Evolutionary conservation across 1,140 invertebrate genomes (phyloP).

Genomic region (Philotrypesis tridentata): DNA sequence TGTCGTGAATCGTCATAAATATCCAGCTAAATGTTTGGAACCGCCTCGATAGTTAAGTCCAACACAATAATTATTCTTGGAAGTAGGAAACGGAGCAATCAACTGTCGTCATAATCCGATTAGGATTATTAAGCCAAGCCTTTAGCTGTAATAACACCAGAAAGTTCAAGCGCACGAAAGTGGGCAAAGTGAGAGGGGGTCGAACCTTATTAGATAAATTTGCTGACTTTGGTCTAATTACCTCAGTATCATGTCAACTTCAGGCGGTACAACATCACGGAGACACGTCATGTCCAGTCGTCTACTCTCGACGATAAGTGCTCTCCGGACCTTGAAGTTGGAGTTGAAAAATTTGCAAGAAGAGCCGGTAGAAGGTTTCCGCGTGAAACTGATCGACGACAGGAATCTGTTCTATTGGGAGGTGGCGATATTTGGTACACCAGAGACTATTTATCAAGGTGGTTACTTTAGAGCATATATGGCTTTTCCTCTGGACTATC

Average conservation of each 20-base stretch:
- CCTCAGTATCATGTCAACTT: background rate
- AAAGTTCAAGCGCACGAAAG: too few species aligned
- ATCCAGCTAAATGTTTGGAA: too few species aligned
- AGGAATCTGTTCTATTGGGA: conserved; percentile 99
- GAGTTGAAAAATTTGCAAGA: conserved; percentile 98
- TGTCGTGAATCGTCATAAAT: too few species aligned
- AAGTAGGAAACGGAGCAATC: too few species aligned
- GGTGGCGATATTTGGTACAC: conserved; percentile 99
- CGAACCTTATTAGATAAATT: too few species aligned
- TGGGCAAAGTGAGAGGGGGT: too few species aligned
- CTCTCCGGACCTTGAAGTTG: conserved; percentile 92
- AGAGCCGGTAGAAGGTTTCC: conserved; percentile 98
- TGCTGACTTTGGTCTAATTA: too few species aligned
- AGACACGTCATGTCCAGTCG: background rate
- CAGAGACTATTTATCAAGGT: conserved; percentile 98
- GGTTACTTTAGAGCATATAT: conserved; percentile 99
- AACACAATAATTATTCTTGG: too few species aligned
- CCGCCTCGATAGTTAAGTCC: too few species aligned
- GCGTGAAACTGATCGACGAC: conserved; percentile 96
- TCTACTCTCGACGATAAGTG: conserved; percentile 75
- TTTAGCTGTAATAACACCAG: too few species aligned
- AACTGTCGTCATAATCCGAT: too few species aligned
- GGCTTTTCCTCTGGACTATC: conserved; percentile 98
- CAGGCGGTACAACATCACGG: background rate
- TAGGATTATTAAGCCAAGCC: too few species aligned